A percentile compares a stretch with the other conserved stretches of the same genome.
Conservation (phyloP, 2,113 vertebrate genomes). For the Reinhardtius hippoglossoides region DNA sequence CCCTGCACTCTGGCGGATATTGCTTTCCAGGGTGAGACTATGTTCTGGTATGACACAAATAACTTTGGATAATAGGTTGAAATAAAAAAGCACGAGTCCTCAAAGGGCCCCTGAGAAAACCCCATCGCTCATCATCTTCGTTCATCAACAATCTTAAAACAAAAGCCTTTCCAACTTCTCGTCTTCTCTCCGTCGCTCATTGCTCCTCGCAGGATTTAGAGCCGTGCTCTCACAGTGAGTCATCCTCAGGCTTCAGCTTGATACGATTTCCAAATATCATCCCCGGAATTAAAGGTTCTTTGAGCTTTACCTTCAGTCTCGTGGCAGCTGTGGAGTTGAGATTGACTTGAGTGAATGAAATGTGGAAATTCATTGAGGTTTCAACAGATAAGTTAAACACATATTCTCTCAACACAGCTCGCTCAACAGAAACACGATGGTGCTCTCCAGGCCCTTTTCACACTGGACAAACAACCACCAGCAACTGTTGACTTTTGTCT, state of each 20-base stretch:
- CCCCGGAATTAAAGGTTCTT: slow-evolving; percentile 43
- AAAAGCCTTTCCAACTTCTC: slow-evolving; percentile 51
- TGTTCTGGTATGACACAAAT: slow-evolving; percentile 44
- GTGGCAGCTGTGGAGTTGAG: slow-evolving; percentile 16
- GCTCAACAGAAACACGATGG: neutral
- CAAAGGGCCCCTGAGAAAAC: slow-evolving; percentile 41
- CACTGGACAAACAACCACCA: neutral
- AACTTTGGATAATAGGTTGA: slow-evolving; percentile 44
- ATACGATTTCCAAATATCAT: slow-evolving; percentile 57
- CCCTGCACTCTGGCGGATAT: slow-evolving; percentile 56
- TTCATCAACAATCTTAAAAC: slow-evolving; percentile 37
- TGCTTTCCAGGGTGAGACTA: slow-evolving; percentile 42
- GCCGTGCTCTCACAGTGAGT: slow-evolving; percentile 45
- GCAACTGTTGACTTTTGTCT: neutral
- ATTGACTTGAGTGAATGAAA: slow-evolving; percentile 33
- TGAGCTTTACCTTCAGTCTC: slow-evolving; percentile 55
- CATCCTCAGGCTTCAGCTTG: slow-evolving; percentile 40
- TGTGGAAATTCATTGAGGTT: slow-evolving; percentile 18
- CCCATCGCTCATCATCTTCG: slow-evolving; percentile 23
- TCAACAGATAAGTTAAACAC: slow-evolving; percentile 13
- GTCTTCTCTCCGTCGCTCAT: slow-evolving; percentile 34
- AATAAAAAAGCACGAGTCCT: slow-evolving; percentile 39
- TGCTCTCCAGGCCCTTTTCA: neutral
- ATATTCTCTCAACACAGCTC: slow-evolving; percentile 15
- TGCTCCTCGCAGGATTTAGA: slow-evolving; percentile 40